These are phyloP conservation scores for Ctena decussata DNA, from an alignment of 2,888 invertebrate species.

Conservation along the genomic window DNA sequence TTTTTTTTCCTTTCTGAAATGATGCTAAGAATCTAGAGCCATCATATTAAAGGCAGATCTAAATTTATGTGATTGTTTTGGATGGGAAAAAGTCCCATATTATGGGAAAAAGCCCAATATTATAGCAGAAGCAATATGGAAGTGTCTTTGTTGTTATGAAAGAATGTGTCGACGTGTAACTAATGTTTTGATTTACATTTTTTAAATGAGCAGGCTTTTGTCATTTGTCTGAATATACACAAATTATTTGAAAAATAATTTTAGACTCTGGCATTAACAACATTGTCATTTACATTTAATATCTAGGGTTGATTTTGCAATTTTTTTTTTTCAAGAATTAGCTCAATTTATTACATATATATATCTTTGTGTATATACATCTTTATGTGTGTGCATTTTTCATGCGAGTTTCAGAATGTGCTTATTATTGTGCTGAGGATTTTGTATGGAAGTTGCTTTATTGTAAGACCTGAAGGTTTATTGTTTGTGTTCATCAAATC, in stretches of 20 bases:
- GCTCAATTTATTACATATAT: not conserved
- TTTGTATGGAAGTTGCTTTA: not conserved
- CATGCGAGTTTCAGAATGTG: no score
- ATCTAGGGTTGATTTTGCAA: not conserved
- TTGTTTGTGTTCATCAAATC: not conserved
- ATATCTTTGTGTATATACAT: not conserved
- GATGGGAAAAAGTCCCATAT: no score
- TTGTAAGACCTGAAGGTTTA: no score
- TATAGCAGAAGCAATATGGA: no score
- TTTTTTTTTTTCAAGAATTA: not conserved
- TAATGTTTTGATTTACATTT: not conserved
- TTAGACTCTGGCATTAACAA: not conserved
- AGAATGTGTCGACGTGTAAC: not conserved
- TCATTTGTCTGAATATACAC: slow-evolving; percentile 1
- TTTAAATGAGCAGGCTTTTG: not conserved
- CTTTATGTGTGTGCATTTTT: not conserved
- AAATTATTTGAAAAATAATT: not conserved
- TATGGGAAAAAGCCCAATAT: no score
- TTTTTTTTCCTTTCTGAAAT: no score
- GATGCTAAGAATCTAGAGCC: no score
- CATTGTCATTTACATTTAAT: not conserved
- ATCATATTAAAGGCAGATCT: no score
- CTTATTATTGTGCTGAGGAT: no score
- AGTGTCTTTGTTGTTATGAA: not conserved
- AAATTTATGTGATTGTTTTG: no score